Conservation (phyloP, 2,888 invertebrate species). For the Dryococelus australis region DNA sequence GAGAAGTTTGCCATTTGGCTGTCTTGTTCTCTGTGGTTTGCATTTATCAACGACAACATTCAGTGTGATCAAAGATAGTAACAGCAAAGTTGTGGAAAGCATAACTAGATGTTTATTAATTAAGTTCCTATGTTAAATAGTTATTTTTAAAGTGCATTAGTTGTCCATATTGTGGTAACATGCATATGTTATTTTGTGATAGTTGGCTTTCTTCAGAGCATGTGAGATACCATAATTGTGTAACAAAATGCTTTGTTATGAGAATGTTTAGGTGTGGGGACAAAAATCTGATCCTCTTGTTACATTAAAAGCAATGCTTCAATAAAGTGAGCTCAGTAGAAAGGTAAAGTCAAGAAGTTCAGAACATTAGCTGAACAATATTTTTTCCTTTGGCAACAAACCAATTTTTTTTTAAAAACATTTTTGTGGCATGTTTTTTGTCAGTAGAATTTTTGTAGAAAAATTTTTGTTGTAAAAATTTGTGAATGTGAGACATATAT, state of each 20-base stretch:
- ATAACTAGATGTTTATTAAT: conserved; percentile 33
- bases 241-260: conserved; percentile 41
- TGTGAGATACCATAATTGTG: conserved; percentile 42
- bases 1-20: background rate
- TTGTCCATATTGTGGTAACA: conserved; percentile 33
- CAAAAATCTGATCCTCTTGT: conserved; percentile 12
- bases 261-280: conserved; percentile 45
- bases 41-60: conserved; percentile 41
- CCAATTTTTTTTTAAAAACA: conserved; percentile 39
- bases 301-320: conserved; percentile 35
- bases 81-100: conserved; percentile 35
- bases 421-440: conserved; percentile 47
- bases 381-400: conserved; percentile 41
- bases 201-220: conserved; percentile 42
- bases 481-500: conserved; percentile 45
- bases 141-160: conserved; percentile 32
- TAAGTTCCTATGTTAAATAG: conserved; percentile 36
- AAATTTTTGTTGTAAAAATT: conserved; percentile 37
- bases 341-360: conserved; percentile 5
- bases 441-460: conserved; percentile 45
- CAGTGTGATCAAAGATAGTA: conserved; percentile 38
- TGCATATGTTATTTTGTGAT: conserved; percentile 35
- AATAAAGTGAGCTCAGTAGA: conserved; percentile 29
- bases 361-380: conserved; percentile 34
- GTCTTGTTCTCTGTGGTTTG: conserved; percentile 20